phyloP scores from a whole-genome alignment of 2,797 vertebrate species.

The Syngnathus rostellatus region DNA sequence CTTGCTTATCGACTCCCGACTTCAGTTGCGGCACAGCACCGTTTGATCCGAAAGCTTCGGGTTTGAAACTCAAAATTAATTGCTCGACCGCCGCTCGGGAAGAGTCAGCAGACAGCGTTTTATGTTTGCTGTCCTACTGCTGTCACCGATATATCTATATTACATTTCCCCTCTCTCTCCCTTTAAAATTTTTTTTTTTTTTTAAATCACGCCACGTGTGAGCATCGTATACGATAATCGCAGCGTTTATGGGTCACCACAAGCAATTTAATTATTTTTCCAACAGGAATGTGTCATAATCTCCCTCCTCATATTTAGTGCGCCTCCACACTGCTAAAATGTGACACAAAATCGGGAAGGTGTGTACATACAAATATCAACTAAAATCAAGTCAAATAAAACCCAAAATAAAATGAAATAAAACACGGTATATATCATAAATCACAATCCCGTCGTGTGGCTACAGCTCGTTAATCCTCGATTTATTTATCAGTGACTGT shows the following conservation, averaged over 20 bases:
- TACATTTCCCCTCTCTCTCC: slow-evolving; percentile 2
- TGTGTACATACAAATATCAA: background rate
- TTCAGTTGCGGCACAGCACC: background rate
- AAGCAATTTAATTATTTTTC: slow-evolving; percentile 36
- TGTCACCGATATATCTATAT: slow-evolving; percentile 11
- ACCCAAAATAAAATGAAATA: background rate
- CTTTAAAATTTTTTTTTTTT: slow-evolving; percentile 5
- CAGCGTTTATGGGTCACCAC: background rate
- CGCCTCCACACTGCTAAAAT: slow-evolving; percentile 23
- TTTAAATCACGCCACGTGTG: slow-evolving; percentile 5
- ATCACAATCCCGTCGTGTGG: too few relatives aligned
- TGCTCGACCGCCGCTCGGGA: slow-evolving; percentile 1
- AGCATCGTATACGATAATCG: background rate
- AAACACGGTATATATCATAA: too few relatives aligned
- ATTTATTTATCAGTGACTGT: too few relatives aligned
- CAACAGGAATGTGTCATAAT: slow-evolving; percentile 31
- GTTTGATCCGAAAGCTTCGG: slow-evolving; percentile 8
- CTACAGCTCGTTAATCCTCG: too few relatives aligned
- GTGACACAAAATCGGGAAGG: background rate
- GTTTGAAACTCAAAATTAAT: slow-evolving; percentile 7
- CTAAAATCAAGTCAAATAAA: background rate
- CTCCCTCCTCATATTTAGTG: slow-evolving; percentile 25
- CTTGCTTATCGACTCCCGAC: slow-evolving; percentile 2
- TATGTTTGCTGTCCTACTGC: slow-evolving; percentile 27
- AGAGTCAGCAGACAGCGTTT: slow-evolving; percentile 18